Evolutionary conservation across 2,113 vertebrate species (phyloP).

Genomic region (Mesembrinibis cayennensis): DNA sequence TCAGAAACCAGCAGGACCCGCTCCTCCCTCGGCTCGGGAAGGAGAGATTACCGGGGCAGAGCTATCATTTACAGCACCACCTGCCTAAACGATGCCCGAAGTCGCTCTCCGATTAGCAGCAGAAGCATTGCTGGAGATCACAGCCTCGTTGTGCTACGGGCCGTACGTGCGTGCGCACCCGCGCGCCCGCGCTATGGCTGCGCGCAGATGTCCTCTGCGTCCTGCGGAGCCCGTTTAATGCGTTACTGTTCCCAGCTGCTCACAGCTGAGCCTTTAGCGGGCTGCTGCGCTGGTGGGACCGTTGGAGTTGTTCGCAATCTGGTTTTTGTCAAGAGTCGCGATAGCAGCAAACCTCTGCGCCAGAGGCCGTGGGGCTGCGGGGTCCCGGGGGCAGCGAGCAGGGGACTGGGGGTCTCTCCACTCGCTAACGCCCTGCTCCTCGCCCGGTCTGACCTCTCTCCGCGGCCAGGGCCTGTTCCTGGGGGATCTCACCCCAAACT

Average conservation of each 20-base stretch:
- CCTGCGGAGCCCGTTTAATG: not conserved
- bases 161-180: not conserved
- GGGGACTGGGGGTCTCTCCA: not conserved
- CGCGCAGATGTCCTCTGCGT: not conserved
- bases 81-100: not conserved
- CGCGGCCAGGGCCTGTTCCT: not conserved
- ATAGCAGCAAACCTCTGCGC: not conserved
- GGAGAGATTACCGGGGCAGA: not conserved
- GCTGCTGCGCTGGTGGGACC: not conserved
- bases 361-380: accelerated
- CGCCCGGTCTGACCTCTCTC: not conserved
- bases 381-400: not conserved
- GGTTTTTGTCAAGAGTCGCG: accelerated
- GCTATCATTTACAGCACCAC: not conserved
- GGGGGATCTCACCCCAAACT: not conserved
- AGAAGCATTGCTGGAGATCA: not conserved
- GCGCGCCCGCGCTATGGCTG: not conserved
- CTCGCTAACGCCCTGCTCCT: not conserved
- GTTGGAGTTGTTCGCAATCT: accelerated
- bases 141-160: accelerated
- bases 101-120: not conserved
- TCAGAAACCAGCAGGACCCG: not conserved
- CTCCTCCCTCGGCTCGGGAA: accelerated
- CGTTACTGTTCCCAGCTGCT: not conserved
- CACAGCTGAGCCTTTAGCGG: not conserved